Conservation (phyloP, 2,113 vertebrate species). For the Datnioides undecimradiatus region DNA sequence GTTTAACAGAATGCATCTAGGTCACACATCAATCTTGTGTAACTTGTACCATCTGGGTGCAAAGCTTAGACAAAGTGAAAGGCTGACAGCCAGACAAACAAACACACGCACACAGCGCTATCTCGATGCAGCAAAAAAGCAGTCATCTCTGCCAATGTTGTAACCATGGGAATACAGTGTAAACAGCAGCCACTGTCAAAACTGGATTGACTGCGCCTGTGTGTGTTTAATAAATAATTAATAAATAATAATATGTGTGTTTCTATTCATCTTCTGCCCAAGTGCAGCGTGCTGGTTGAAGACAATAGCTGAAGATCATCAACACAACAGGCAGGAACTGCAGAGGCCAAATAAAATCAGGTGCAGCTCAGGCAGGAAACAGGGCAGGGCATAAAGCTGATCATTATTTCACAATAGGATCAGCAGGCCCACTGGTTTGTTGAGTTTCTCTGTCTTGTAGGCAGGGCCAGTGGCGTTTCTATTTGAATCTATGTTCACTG, state of each 20-base stretch:
- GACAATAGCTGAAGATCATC: constrained; percentile 24
- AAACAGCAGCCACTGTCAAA: constrained; percentile 68
- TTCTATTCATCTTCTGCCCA: constrained; percentile 35
- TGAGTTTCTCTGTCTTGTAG: constrained; percentile 8
- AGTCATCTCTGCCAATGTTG: constrained; percentile 40
- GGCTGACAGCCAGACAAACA: constrained; percentile 47
- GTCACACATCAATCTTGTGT: constrained; percentile 69
- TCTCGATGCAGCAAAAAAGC: constrained; percentile 26
- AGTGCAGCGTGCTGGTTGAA: constrained; percentile 38
- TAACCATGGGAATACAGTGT: constrained; percentile 72
- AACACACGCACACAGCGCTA: constrained; percentile 23
- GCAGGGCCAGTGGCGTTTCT: neutral
- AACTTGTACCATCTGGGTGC: constrained; percentile 65
- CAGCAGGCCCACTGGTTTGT: constrained; percentile 23
- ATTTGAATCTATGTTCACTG: constrained; percentile 76
- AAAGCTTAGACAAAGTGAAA: constrained; percentile 54
- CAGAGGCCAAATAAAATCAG: constrained; percentile 42
- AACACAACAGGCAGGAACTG: constrained; percentile 27
- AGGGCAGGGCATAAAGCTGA: neutral
- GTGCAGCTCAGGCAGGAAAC: constrained; percentile 31
- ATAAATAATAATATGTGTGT: constrained; percentile 65
- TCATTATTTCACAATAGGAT: constrained; percentile 25
- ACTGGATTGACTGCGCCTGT: constrained; percentile 42
- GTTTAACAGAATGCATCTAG: constrained; percentile 68
- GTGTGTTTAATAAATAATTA: constrained; percentile 64